Percentiles rank a stretch among this genome's conserved stretches.
phyloP scores from a whole-genome alignment of 2,797 vertebrate species.

The Poecilia velifera region DNA sequence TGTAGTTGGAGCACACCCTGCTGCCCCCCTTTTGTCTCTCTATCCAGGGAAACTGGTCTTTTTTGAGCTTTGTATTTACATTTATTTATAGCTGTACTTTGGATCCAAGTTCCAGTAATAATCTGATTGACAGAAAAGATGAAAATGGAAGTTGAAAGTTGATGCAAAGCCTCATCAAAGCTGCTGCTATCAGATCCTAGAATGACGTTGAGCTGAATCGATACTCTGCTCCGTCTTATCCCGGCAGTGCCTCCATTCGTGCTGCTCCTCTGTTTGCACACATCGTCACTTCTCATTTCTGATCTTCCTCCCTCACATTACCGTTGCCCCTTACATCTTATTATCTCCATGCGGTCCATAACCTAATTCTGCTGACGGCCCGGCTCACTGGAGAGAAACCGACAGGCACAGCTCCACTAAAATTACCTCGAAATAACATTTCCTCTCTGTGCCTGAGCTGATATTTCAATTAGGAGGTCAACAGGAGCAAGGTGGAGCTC shows the following conservation, averaged over 20 bases:
- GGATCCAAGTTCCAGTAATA: neutral
- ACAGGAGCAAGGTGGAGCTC: constrained; percentile 33
- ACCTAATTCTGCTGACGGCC: constrained; percentile 69
- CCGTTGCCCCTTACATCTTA: constrained; percentile 49
- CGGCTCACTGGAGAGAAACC: constrained; percentile 57
- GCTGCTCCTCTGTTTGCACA: constrained; percentile 60
- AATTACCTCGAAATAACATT: constrained; percentile 76
- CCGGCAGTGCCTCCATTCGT: neutral
- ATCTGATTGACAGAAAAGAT: neutral
- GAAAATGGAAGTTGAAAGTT: neutral
- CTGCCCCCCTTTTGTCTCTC: too few relatives aligned
- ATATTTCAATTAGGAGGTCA: constrained; percentile 77
- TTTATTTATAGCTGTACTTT: neutral
- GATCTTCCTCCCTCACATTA: constrained; percentile 24
- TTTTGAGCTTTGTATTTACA: neutral
- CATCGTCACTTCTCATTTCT: constrained; percentile 51
- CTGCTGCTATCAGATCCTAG: neutral
- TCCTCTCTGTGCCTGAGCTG: constrained; percentile 66
- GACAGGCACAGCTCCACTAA: constrained; percentile 46
- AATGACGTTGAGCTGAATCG: neutral
- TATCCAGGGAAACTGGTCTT: neutral
- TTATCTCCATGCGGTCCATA: constrained; percentile 60
- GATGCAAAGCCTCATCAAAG: neutral
- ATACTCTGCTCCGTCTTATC: neutral
- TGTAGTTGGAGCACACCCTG: too few relatives aligned